These are phyloP conservation scores for Mohoua ochrocephala DNA, from an alignment of 2,113 vertebrate species.

Conservation along the genomic window DNA sequence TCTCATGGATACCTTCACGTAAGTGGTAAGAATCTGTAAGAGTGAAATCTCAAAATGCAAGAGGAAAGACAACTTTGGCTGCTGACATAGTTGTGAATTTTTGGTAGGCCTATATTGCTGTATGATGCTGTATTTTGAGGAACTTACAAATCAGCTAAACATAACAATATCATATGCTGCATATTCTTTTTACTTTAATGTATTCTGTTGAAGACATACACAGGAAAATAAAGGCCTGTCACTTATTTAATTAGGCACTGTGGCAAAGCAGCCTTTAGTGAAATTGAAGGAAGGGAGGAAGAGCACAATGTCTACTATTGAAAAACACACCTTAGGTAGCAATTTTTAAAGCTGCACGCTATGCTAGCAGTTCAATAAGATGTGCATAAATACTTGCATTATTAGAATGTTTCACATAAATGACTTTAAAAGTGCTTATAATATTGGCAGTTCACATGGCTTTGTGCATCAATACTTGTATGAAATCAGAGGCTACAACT, in stretches of 20 bases:
- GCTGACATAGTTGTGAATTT: neutral
- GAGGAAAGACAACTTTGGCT: neutral
- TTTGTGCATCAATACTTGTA: constrained; percentile 7
- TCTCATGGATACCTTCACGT: neutral
- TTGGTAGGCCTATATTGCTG: neutral
- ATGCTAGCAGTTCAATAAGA: neutral
- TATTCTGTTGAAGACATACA: neutral
- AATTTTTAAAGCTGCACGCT: neutral
- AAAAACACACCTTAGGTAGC: neutral
- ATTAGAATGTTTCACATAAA: constrained; percentile 27
- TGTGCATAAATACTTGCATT: neutral
- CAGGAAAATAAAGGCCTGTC: neutral
- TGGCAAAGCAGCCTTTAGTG: neutral
- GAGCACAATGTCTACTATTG: neutral
- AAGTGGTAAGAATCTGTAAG: neutral
- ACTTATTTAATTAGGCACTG: neutral
- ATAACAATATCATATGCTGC: neutral
- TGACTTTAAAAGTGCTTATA: constrained; percentile 15
- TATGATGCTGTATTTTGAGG: neutral
- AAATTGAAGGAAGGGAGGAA: neutral
- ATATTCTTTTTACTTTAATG: neutral
- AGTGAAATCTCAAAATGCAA: neutral
- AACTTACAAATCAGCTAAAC: neutral
- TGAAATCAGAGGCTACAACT: neutral
- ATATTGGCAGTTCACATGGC: neutral